Evolutionary conservation across 2,113 vertebrate species (phyloP), one percentile per base, ranked within the genome.

Genomic region (Chiloscyllium plagiosum): DNA sequence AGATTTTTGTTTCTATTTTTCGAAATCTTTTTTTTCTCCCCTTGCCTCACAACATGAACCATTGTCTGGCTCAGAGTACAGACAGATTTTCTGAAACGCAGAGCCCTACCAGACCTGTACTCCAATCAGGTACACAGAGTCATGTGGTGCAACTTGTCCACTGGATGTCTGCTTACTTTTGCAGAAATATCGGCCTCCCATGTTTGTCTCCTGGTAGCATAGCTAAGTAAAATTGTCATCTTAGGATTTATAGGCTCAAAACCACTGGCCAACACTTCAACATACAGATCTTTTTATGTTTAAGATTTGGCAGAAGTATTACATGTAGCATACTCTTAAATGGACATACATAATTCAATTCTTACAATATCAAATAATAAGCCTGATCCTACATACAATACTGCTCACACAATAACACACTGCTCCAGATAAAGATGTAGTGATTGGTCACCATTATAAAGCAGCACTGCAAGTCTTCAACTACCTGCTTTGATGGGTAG

Each of bases 1-100:
- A 76, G 96, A 96, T 97, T 97, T 98, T 96, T 97, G 96, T 96
- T 93, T 68, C 89, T 93, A 97, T 97, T 97, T 96, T 96, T 95
- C 96, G 97, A 96, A 97, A 96, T 96, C 95, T 96, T 96, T 96
- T 70, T 76, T 90, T 15, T 72, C 87, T 68, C n/a, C 50, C 83
- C 29, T 90, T 68, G 29, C 78, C 52, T 87, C 69, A 6, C 22
- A 72, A 42, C 17, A 12, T 24, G 29, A 13, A 19, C 66, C 69
- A 42, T 47, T 69, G 22, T 8, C 92, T 69, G 52, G 6, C 37
- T 72, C 24, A 72, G 24, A 72, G 24, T 76, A 20, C 52, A 24
- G 42, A 52, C 42, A 52, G 26, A 24, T 52, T 42, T 37, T 94
- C 68, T 20, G 50, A 65, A 33, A 37, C 24, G 7, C 61, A 94